Conservation (phyloP, 2,797 vertebrate species). For the Sebastiscus tertius region DNA sequence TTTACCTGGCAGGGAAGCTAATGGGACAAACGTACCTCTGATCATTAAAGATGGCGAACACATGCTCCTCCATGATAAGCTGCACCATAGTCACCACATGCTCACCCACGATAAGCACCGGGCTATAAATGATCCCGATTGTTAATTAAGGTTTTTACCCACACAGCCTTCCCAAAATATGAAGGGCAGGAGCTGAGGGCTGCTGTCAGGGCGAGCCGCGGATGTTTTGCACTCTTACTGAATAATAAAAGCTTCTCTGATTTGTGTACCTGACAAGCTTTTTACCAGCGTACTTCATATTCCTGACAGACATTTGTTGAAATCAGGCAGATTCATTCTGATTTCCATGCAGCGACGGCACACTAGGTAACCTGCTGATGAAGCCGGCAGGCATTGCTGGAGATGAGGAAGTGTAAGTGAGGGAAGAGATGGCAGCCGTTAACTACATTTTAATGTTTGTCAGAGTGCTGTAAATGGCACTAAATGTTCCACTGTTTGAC, state of each 20-base stretch:
- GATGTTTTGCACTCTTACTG: constrained; percentile 1
- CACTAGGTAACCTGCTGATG: constrained; percentile 19
- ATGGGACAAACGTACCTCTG: constrained; percentile 37
- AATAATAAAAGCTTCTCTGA: constrained; percentile 25
- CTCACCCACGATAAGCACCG: constrained; percentile 51
- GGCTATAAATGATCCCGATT: constrained; percentile 54
- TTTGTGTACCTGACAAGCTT: constrained; percentile 20
- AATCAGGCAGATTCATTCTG: constrained; percentile 9
- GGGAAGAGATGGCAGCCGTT: background rate
- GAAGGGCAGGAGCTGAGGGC: constrained; percentile 1
- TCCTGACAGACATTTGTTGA: constrained; percentile 27
- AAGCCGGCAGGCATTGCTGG: constrained; percentile 17
- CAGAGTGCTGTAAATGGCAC: constrained; percentile 20
- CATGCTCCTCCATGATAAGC: constrained; percentile 51
- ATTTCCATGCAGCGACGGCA: constrained; percentile 18
- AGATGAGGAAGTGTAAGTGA: constrained; percentile 31
- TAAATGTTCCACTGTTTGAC: constrained; percentile 4
- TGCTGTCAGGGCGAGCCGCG: background rate
- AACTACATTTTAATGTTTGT: constrained; percentile 32
- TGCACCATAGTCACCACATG: constrained; percentile 32
- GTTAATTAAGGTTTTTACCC: constrained; percentile 58
- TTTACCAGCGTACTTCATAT: constrained; percentile 14
- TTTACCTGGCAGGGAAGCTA: constrained; percentile 8
- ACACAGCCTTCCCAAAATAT: constrained; percentile 9
- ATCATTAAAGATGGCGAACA: constrained; percentile 50